phyloP scores from a whole-genome alignment of 2,797 vertebrate genomes.

The Pipistrellus pipistrellus region DNA sequence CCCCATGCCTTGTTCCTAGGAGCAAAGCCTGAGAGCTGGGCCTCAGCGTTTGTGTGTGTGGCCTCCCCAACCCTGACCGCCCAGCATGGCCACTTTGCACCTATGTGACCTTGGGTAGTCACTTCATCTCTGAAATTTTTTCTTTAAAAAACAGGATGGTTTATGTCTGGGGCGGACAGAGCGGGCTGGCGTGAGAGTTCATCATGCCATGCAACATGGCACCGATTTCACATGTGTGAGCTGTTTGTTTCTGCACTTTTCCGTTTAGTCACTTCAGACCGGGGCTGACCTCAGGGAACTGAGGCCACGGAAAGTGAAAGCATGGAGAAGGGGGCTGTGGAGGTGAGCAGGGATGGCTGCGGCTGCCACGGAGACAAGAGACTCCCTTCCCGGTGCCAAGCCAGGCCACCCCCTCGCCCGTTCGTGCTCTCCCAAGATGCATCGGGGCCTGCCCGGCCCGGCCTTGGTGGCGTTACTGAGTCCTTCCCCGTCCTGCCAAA shows the following conservation, averaged over 20 bases:
- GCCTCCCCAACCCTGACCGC: not conserved
- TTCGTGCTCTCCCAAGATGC: not conserved
- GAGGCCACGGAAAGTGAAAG: too few relatives aligned
- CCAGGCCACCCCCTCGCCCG: not conserved
- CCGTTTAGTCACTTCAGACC: not conserved
- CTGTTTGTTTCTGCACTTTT: not conserved
- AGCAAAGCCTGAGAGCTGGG: not conserved
- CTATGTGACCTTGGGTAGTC: not conserved
- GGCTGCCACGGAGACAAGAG: not conserved
- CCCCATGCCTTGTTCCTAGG: not conserved
- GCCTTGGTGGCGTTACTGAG: accelerated
- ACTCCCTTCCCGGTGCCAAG: not conserved
- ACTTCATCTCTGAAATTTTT: not conserved
- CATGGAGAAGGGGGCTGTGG: not conserved
- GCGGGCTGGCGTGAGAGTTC: not conserved
- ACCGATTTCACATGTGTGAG: not conserved
- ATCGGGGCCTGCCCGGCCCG: not conserved
- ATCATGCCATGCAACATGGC: not conserved
- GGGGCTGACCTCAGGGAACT: too few relatives aligned
- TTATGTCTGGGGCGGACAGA: not conserved
- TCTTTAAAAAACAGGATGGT: not conserved
- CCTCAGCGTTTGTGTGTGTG: not conserved
- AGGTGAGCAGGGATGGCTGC: not conserved
- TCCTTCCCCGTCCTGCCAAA: not conserved
- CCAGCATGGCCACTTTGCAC: not conserved